phyloP scores from a whole-genome alignment of 2,113 vertebrate species.

The Accipiter virgatus region DNA sequence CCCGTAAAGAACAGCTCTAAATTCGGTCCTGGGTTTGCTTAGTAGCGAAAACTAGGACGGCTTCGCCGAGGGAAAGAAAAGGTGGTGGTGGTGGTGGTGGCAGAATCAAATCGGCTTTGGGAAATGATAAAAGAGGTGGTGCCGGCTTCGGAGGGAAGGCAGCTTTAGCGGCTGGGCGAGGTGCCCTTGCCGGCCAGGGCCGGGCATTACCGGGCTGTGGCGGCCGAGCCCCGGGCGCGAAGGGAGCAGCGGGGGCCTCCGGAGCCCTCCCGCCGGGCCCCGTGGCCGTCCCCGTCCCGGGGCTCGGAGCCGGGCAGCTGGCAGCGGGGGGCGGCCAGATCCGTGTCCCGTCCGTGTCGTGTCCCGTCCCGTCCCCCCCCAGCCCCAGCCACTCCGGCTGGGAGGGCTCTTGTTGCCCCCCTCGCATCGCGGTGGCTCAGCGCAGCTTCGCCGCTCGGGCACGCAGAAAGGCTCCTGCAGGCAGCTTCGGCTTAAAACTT shows the following conservation, averaged over 20 bases:
- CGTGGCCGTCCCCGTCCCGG: fast-evolving
- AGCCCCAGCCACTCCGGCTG: fast-evolving
- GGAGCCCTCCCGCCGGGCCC: fast-evolving
- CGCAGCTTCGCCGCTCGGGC: not conserved
- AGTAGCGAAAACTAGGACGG: not conserved
- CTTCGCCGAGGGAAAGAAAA: not conserved
- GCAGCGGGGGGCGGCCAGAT: not conserved
- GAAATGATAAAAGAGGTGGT: not conserved
- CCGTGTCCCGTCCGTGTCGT: no score
- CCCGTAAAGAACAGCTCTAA: not conserved
- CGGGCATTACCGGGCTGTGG: not conserved
- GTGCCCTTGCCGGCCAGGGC: not conserved
- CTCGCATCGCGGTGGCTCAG: not conserved
- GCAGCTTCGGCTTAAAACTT: not conserved
- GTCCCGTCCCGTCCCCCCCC: no score
- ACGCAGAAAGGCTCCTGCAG: not conserved
- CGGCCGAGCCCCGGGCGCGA: not conserved
- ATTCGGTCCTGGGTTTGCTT: not conserved
- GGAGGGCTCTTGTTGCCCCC: not conserved
- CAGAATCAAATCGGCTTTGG: not conserved
- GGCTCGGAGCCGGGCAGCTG: not conserved
- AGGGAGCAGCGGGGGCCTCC: fast-evolving
- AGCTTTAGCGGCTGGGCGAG: not conserved
- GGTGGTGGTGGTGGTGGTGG: no score
- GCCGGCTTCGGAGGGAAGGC: not conserved